Conservation (phyloP, 2,113 vertebrate species). For the Psilopsiagon aurifrons region DNA sequence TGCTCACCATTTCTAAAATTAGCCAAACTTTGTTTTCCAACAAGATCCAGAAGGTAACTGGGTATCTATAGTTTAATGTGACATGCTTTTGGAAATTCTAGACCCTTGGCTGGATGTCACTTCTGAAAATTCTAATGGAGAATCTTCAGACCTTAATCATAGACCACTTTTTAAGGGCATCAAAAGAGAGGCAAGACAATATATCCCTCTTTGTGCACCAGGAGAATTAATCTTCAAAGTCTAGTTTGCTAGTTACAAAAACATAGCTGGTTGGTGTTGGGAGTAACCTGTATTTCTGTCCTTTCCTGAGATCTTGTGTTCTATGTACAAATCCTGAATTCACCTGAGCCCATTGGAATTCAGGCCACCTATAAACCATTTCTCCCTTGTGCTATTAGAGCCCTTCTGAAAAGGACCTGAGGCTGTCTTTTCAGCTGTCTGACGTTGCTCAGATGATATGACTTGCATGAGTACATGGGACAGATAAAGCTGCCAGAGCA, state of each 20-base stretch:
- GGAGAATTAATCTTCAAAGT: background rate
- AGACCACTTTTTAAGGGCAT: background rate
- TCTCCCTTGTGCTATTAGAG: background rate
- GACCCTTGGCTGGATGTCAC: fast-evolving
- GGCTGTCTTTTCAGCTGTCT: background rate
- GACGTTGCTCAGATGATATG: background rate
- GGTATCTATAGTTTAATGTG: background rate
- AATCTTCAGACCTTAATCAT: background rate
- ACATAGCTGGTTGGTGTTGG: background rate
- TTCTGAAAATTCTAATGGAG: background rate
- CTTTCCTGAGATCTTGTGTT: background rate
- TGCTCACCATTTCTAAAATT: background rate
- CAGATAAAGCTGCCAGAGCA: background rate
- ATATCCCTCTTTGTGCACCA: background rate
- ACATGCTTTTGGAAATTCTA: background rate
- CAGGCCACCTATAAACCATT: background rate
- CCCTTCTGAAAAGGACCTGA: background rate
- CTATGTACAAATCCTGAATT: background rate
- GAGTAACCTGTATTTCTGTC: background rate
- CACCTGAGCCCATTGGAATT: background rate
- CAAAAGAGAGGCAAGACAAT: background rate
- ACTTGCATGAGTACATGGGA: background rate
- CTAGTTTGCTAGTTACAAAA: background rate
- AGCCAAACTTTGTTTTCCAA: background rate
- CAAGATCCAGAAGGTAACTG: background rate